A percentile compares a stretch with the other conserved stretches of the same genome.
phyloP scores from a whole-genome alignment of 2,113 vertebrate genomes.

The Kryptolebias marmoratus region DNA sequence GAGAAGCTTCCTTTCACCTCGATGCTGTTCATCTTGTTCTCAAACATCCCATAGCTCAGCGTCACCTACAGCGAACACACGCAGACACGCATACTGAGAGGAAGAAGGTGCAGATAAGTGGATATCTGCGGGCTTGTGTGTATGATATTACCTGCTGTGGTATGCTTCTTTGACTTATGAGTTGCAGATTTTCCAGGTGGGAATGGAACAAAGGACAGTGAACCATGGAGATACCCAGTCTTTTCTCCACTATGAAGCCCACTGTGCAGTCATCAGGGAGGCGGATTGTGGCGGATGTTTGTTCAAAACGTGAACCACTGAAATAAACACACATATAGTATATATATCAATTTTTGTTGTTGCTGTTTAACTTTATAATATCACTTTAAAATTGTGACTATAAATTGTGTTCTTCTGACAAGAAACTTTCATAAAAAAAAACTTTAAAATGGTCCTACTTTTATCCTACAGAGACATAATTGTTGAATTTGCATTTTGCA shows the following conservation, averaged over 20 bases:
- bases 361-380: neutral
- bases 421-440: neutral
- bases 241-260: conserved; percentile 90
- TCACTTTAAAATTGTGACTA: no score
- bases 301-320: conserved; percentile 85
- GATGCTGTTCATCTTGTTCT: conserved; percentile 90
- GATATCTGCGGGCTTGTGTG: neutral
- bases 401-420: neutral
- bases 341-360: neutral
- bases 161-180: conserved; percentile 79
- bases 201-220: conserved; percentile 89
- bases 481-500: conserved; percentile 30
- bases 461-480: neutral
- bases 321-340: neutral
- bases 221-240: conserved; percentile 83
- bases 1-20: conserved; percentile 86
- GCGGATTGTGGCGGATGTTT: conserved; percentile 86
- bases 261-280: conserved; percentile 92
- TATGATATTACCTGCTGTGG: conserved; percentile 40
- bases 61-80: conserved; percentile 83
- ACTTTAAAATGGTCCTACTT: conserved; percentile 9
- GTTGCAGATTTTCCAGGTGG: conserved; percentile 91
- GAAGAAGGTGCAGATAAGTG: neutral
- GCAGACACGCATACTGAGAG: neutral
- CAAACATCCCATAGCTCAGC: conserved; percentile 90